These are phyloP conservation scores for Ciconia boyciana DNA, from an alignment of 2,113 vertebrate genomes.

Conservation along the genomic window DNA sequence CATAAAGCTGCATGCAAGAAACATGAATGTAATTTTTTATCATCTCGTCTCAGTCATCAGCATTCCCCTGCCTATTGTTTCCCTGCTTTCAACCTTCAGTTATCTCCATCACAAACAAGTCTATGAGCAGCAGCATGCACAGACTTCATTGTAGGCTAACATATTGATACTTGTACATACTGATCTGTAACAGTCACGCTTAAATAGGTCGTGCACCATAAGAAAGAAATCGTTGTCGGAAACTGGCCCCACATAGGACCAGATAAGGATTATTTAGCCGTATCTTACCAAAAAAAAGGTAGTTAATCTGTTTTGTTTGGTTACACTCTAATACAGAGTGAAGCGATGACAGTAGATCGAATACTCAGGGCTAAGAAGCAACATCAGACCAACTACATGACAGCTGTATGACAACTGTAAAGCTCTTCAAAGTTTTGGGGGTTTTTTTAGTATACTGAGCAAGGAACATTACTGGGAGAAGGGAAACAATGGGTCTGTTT, in stretches of 20 bases:
- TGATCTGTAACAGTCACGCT: neutral
- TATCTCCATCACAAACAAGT: neutral
- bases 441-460: neutral
- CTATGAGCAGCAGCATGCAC: neutral
- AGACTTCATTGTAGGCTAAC: neutral
- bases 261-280: neutral
- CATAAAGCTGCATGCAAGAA: neutral
- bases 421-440: neutral
- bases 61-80: slow-evolving; percentile 6
- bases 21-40: neutral
- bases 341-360: neutral
- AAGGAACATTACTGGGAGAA: neutral
- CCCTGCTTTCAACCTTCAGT: neutral
- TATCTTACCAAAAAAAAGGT: neutral
- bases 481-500: neutral
- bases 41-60: slow-evolving; percentile 8
- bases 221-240: neutral
- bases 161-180: neutral
- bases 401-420: neutral
- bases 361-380: neutral
- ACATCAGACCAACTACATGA: neutral
- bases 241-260: neutral
- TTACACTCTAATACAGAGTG: neutral
- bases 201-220: neutral
- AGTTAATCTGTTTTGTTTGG: neutral